These are phyloP conservation scores for Herminia tarsipennalis DNA, from an alignment of 2,888 invertebrate species.

Conservation along the genomic window DNA sequence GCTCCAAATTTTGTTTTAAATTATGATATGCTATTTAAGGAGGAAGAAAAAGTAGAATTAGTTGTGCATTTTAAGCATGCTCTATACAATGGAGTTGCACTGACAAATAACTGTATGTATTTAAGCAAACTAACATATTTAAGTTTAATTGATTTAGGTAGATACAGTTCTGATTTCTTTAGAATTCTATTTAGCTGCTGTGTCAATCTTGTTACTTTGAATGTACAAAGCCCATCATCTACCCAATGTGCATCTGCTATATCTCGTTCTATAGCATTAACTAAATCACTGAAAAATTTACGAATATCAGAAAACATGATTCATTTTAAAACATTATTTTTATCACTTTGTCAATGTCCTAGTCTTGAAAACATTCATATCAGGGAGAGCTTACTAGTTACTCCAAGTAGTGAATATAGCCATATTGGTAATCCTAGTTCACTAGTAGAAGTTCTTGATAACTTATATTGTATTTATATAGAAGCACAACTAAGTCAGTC, in stretches of 20 bases:
- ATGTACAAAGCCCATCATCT: conserved; percentile 51
- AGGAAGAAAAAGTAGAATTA: conserved; percentile 51
- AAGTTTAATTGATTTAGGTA: conserved; percentile 58
- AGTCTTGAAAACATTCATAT: conserved; percentile 69
- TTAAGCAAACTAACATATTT: conserved; percentile 69
- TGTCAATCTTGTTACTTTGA: conserved; percentile 61
- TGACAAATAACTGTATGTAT: conserved; percentile 53
- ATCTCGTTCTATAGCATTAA: conserved; percentile 53
- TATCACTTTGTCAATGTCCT: conserved; percentile 59
- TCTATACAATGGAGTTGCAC: conserved; percentile 46
- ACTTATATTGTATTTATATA: conserved; percentile 63
- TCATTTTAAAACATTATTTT: conserved; percentile 59
- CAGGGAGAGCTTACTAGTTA: conserved; percentile 56
- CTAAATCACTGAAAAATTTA: conserved; percentile 62
- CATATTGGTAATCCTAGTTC: conserved; percentile 51
- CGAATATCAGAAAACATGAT: conserved; percentile 60
- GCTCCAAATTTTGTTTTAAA: conserved; percentile 49
- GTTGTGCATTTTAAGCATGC: conserved; percentile 51
- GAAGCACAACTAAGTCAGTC: conserved; percentile 48
- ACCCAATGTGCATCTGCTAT: conserved; percentile 49
- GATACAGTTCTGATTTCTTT: conserved; percentile 63
- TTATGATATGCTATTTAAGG: conserved; percentile 60
- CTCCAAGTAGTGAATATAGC: no score
- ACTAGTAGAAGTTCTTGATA: conserved; percentile 59
- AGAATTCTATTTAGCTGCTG: conserved; percentile 62